These are phyloP conservation scores for Albula glossodonta DNA, from an alignment of 2,113 vertebrate genomes.

Conservation along the genomic window DNA sequence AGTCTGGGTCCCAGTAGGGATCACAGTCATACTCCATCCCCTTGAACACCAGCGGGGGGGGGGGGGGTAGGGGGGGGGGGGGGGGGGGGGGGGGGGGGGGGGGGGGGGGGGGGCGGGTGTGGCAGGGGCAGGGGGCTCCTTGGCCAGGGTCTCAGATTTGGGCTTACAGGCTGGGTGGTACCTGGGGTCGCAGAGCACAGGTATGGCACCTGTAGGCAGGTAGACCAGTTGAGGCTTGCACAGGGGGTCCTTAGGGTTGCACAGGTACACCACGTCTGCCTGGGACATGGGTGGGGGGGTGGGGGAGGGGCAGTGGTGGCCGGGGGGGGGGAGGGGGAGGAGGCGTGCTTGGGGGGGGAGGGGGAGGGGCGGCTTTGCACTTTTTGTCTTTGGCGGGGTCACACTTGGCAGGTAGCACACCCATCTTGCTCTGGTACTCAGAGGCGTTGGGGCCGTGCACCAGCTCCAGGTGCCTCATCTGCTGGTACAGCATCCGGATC, in stretches of 20 bases:
- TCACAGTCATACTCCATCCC: conserved; percentile 67
- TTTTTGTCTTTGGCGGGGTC: conserved; percentile 12
- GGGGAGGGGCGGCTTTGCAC: conserved; percentile 8
- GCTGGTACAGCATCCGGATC: conserved; percentile 68
- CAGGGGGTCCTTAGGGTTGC: conserved; percentile 60
- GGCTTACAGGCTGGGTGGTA: conserved; percentile 55
- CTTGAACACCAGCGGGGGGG: conserved; percentile 40
- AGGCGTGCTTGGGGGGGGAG: conserved; percentile 19
- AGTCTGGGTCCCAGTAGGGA: conserved; percentile 72
- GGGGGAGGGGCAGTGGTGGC: conserved; percentile 49
- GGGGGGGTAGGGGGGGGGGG: conserved; percentile 38
- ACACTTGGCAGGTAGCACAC: conserved; percentile 47
- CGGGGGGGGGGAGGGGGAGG: conserved; percentile 32
- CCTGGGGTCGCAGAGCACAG: conserved; percentile 65
- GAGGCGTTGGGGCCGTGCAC: conserved; percentile 61
- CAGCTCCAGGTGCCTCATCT: conserved; percentile 69
- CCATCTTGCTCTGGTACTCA: conserved; percentile 59
- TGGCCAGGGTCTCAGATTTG: conserved; percentile 33
- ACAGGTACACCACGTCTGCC: conserved; percentile 58
- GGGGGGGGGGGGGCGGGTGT: neutral
- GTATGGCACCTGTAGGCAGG: conserved; percentile 58
- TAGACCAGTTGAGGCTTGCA: conserved; percentile 68
- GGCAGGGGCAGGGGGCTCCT: neutral
- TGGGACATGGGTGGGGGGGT: conserved; percentile 50
- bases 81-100: conserved; percentile 12